A percentile compares a stretch with the other conserved stretches of the same genome.
phyloP scores from a whole-genome alignment of 2,888 invertebrate species.

The Acrobasis suavella region DNA sequence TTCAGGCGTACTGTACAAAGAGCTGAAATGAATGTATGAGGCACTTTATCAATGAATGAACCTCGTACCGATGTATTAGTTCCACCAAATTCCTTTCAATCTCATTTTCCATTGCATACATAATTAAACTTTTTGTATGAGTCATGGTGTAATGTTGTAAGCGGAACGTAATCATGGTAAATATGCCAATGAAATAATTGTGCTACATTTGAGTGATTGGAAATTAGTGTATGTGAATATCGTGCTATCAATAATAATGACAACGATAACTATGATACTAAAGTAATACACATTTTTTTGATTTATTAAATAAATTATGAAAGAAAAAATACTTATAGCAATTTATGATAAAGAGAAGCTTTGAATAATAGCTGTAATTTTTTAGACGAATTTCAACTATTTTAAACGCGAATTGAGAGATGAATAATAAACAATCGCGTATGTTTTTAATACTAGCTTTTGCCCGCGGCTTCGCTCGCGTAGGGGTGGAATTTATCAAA shows the following conservation, averaged over 20 bases:
- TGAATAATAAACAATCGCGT: too few species aligned
- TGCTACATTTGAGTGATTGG: neutral
- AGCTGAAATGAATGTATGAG: neutral
- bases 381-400: too few species aligned
- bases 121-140: slow-evolving; percentile 2
- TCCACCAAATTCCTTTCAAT: neutral
- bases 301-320: too few species aligned
- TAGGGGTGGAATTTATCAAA: too few species aligned
- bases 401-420: too few species aligned
- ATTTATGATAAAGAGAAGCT: too few species aligned
- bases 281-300: too few species aligned
- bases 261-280: neutral
- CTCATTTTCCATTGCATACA: slow-evolving; percentile 3
- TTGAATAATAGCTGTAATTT: too few species aligned
- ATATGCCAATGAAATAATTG: neutral
- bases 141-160: slow-evolving; percentile 3
- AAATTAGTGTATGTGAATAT: neutral
- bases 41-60: neutral
- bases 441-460: too few species aligned
- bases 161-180: neutral
- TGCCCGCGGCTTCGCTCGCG: too few species aligned
- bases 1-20: too few species aligned
- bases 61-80: neutral
- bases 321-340: too few species aligned
- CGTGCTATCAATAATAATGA: neutral